Evolutionary conservation across 2,113 vertebrate genomes (phyloP), one percentile per base, ranked within the genome.

Genomic region (Tamias sibiricus): DNA sequence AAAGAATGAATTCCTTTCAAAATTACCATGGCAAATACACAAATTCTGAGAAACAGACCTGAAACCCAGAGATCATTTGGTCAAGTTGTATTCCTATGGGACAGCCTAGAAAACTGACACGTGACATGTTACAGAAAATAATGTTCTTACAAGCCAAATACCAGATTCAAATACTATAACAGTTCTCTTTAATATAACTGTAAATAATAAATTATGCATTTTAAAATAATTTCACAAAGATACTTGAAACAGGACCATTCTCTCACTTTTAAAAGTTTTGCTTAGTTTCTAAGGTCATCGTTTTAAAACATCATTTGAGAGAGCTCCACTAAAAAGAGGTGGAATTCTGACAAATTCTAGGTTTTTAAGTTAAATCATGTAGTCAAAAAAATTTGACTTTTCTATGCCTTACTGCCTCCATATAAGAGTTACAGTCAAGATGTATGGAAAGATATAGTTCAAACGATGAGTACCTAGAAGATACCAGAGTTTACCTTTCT

Each of bases 401-500:
- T 87, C 54, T 71, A 30, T 93, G 57, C n/a, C 10, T 5, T 74
- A 35, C 74, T 81, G 94, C 42, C 49, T 80, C 80, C 71, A 12
- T 8, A 69, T 19, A 68, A 95, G 16, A 92, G 49, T 12, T 52
- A 80, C 6, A 96, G 54, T n/a, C 62, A 83, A 32, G 54, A 71
- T 62, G 64, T 4, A 16, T 7, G 47, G 66, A 47, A 89, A 80
- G 40, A 90, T 3, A 77, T 2, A 68, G 26, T 12, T n/a, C 32
- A 81, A 47, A 47, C 24, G 68, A 74, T 10, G 3, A 72, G 47
- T 22, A 81, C 42, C 76, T 57, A 96, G 32, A 87, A 32, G 30
- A 77, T 3, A 68, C 2, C 30, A 77, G 44, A 28, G 42, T 97
- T 98, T 98, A 98, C 97, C 97, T 98, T 97, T 97, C 83, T 97